Evolutionary conservation across 2,888 invertebrate species (phyloP), one percentile per base, ranked within the genome.

Genomic region (Hypselothyrea guttata): DNA sequence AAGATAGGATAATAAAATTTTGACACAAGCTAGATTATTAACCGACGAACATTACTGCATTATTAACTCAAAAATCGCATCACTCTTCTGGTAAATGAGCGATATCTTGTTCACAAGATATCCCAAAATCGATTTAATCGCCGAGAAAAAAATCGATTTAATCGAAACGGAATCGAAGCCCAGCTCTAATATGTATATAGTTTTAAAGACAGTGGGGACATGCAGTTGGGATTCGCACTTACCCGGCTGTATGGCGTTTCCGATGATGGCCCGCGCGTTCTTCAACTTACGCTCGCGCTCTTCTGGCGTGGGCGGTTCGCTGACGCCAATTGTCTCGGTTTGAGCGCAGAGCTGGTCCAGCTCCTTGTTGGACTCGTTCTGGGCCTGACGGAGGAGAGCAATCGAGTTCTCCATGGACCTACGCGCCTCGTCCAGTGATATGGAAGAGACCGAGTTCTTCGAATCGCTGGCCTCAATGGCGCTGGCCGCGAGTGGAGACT

Each of bases 211-310:
- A n/a, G 37, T 11, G 11, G 12, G 34, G 33, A 5, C 58, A 68
- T 60, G 57, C 69, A 55, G 41, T 34, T 34, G 44, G 56, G 55
- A 91, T 47, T 37, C 41, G 42, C 46, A 76, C 89, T 83, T 61
- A 89, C 89, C 92, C 72, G 90, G 90, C 64, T 89, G 90, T 84
- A 94, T 93, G 75, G 94, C 94, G 87, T 93, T 92, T 66, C 94
- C 93, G 69, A 94, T 94, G 78, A 94, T 94, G 86, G 93, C 93
- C 49, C 94, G 92, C 1, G 94, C 94, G 75, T 93, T 94, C 86
- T 93, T 93, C 89, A 89, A 92, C 91, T 92, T 91, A 74, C 91
- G 90, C 75, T 91, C 91, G 41, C 93, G 91, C 88, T 91, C 91
- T 37, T 69, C 68, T 1, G 46, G 33, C 4, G 60, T 59, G 9